Evolutionary conservation across 2,888 invertebrate genomes (phyloP), one percentile per base, ranked within the genome.

Genomic region (Eristalinus aeneus): DNA sequence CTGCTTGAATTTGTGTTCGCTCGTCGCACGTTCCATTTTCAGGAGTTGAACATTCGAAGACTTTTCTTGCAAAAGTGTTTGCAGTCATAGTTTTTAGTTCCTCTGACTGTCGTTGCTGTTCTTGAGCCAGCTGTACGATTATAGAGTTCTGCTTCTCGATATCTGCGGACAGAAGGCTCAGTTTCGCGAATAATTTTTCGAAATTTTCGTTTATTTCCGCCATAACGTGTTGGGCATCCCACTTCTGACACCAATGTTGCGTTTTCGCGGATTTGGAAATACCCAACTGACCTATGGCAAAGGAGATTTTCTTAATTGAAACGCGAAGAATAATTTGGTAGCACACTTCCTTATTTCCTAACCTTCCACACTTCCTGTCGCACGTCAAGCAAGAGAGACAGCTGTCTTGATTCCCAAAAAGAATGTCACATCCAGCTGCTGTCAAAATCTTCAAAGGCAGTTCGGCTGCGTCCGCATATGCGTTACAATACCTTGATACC

Each of bases 171-270:
- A 73, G 39, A 39, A 39, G 71, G 22, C 23, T 73, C 10, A 73
- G 22, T 27, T 63, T 63, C 16, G 54, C 20, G 22, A 63, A 31
- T 11, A 73, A 22, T 32, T 73, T 63, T 36, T 63, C 34, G 1
- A 73, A 22, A 64, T 73, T 46, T 34, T 63, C 61, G 3, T 56
- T 60, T 71, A 71, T 20, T 34, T 61, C 8, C 46, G n/a, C 61
- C 46, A 72, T 72, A 32, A 46, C 61, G 46, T 31, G 12, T 61
- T 46, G 20, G 61, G 39, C 1, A 56, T 73, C 73, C 53, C 61
- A 67, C 61, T 75, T 75, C 60, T 75, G 46, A 75, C 58, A 60
- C 58, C 65, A 75, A 31, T 65, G 67, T 75, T 75, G 63, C 73
- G 36, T 20, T 27, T 23, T 63, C 20, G 54, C 63, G 27, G 11